Evolutionary conservation across 2,113 vertebrate genomes (phyloP), one percentile per base, ranked within the genome.

Genomic region (Anguilla japonica): DNA sequence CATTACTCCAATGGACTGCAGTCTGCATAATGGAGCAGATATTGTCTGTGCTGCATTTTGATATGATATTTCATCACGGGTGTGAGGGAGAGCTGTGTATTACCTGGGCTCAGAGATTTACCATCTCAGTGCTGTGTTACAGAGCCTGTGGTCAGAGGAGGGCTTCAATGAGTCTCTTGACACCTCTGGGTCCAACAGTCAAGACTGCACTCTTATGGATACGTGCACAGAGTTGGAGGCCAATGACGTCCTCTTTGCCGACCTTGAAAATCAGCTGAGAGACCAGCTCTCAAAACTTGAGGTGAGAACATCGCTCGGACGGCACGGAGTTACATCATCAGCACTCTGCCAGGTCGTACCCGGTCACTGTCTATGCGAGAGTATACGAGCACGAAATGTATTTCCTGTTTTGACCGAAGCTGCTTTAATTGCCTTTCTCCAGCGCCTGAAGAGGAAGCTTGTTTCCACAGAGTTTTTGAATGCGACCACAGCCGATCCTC

Each of bases 381-480:
- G 56, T 3, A 60, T 60, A 81, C 2, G 39, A 22, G 5, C 18
- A 15, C 5, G 14, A 26, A 41, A 81, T 43, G 41, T 81, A 50
- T 20, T 83, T 13, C 53, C 53, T 71, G n/a, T 39, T 78, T 84
- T 43, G 81, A 26, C 78, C 83, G 43, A 39, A n/a, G 78, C 41
- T 56, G 26, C 40, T 67, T 16, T 87, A 87, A 41, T 0, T 29
- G 80, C 2, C 89, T 85, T 83, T 15, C 84, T 91, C 0, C 75
- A 96, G 95, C 87, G 75, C 15, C 89, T 63, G 39, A 92, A 93
- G n/a, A 93, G 93, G 90, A 82, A 81, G 56, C 88, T 93, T 22
- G 39, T 86, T 84, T 93, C 93, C 85, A 90, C 93, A 60, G 93
- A 95, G 81, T 93, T 94, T 88, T 86, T 92, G 85, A 89, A 87